Base-by-base conservation (phyloP, 2,113 vertebrate species). In the Empidonax traillii region DNA sequence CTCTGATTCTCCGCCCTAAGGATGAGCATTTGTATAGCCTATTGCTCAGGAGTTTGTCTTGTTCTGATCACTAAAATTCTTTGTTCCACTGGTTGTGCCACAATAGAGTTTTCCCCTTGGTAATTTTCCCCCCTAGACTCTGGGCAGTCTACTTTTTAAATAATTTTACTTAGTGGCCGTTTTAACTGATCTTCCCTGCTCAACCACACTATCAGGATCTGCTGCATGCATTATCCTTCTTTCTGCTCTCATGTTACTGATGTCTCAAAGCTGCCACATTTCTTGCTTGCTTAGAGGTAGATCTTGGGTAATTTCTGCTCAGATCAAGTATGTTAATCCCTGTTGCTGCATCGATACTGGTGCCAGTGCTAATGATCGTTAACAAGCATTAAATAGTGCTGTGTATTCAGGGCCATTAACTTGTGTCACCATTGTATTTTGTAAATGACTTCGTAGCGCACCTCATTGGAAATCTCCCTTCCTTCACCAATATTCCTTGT, bases 311-410 rank as follows among this genome's bases (percentile, higher is more conserved):
- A 53, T 94, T 96, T 89, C 46, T 79, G 39, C 72, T 87, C 47
- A 43, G 71, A 77, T 90, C 65, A 51, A 27, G 9, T 23, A 14
- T 59, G 59, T 74, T 77, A 74, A 72, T 22, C 41, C 52, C 68
- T n/a, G 33, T 35, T 87, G 47, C 87, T 58, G 4, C 90, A 63
- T 97, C 49, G 10, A 61, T 91, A 44, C 28, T 9, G 27, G 30
- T 96, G 92, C 77, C 59, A 73, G 69, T 87, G 78, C 90, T 95
- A 96, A 95, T 97, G 96, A 92, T 46, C 0, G 2, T 72, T 71
- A 95, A 75, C 66, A 71, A 79, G 94, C 77, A 58, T 94, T 97
- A 87, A 96, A 66, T 19, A 37, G 69, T n/a, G 37, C 53, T 95
- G 4, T 79, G 76, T 58, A 89, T 89, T 69, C 69, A 85, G 67